phyloP scores from a whole-genome alignment of 2,113 vertebrate genomes.

The Melanotaenia duboulayi region DNA sequence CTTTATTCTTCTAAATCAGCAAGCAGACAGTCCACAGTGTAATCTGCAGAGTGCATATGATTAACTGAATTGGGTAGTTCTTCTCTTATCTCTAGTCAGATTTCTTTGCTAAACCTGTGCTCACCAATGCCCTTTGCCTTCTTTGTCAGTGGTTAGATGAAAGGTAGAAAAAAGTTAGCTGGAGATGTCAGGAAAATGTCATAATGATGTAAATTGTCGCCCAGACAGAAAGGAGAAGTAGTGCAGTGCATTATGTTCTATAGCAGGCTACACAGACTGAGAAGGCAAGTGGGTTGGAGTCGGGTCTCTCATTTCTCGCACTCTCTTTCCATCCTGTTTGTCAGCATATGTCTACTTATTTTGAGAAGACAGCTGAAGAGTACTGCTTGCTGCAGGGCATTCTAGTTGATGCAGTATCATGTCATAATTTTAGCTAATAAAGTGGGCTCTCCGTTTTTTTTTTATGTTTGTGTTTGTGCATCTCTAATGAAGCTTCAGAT shows the following conservation, averaged over 20 bases:
- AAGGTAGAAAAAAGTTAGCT: slow-evolving; percentile 17
- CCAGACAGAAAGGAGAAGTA: slow-evolving; percentile 1
- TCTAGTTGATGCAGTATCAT: slow-evolving; percentile 48
- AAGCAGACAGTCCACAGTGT: slow-evolving; percentile 18
- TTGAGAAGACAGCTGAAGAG: slow-evolving; percentile 33
- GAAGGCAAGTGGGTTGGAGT: slow-evolving; percentile 33
- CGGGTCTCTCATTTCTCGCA: slow-evolving; percentile 13
- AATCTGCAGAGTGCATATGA: not conserved
- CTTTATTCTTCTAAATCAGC: not conserved
- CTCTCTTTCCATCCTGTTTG: slow-evolving; percentile 25
- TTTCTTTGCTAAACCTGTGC: slow-evolving; percentile 19
- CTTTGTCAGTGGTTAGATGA: slow-evolving; percentile 25
- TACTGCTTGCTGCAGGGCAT: slow-evolving; percentile 48
- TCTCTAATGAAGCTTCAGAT: slow-evolving; percentile 33
- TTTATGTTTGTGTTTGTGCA: slow-evolving; percentile 2
- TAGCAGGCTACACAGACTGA: slow-evolving; percentile 1
- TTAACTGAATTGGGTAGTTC: slow-evolving; percentile 36
- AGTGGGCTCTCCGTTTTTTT: slow-evolving; percentile 1
- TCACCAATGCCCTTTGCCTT: slow-evolving; percentile 24
- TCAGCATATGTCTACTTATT: slow-evolving; percentile 32
- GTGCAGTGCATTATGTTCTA: slow-evolving; percentile 2
- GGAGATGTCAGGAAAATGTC: slow-evolving; percentile 30
- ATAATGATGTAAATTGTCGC: slow-evolving; percentile 15
- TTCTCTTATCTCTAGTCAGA: slow-evolving; percentile 15
- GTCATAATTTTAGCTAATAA: slow-evolving; percentile 20